Percentiles rank a stretch among this genome's conserved stretches.
Conservation (phyloP, 2,888 invertebrate genomes). For the Baccha elongata region DNA sequence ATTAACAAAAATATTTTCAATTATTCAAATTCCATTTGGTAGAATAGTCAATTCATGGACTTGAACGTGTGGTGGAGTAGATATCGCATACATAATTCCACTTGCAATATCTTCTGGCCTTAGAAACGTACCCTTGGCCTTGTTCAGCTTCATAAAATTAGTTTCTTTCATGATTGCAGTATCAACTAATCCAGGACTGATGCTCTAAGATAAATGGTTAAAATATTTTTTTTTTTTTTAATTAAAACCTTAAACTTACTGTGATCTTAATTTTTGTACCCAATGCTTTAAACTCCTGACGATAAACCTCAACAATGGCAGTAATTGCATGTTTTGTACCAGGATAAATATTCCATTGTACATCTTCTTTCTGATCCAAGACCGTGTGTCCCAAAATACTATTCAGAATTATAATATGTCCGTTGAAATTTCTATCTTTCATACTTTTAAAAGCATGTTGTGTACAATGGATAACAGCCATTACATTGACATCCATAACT, state of each 20-base stretch:
- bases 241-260: conserved; percentile 74
- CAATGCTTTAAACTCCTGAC: conserved; percentile 79
- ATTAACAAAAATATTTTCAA: too few species aligned
- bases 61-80: conserved; percentile 77
- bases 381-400: conserved; percentile 79
- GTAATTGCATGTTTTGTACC: conserved; percentile 79
- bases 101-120: conserved; percentile 76
- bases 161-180: conserved; percentile 81
- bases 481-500: conserved; percentile 82
- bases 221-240: not conserved
- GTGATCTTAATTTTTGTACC: conserved; percentile 78
- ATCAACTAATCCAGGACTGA: conserved; percentile 83
- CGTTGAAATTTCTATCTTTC: conserved; percentile 80
- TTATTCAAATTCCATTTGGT: conserved; percentile 78
- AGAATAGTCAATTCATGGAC: conserved; percentile 78
- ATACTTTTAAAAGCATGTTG: conserved; percentile 82
- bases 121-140: conserved; percentile 76
- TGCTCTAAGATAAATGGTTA: conserved; percentile 76
- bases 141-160: conserved; percentile 53
- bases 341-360: conserved; percentile 78
- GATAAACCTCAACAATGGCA: conserved; percentile 78
- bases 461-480: conserved; percentile 82
- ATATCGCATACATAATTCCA: conserved; percentile 76
- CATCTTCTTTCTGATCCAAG: conserved; percentile 69
- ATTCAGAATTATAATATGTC: conserved; percentile 83